Evolutionary conservation across 2,888 invertebrate species (phyloP), one percentile per base, ranked within the genome.

Genomic region (Sthenelais limicola): DNA sequence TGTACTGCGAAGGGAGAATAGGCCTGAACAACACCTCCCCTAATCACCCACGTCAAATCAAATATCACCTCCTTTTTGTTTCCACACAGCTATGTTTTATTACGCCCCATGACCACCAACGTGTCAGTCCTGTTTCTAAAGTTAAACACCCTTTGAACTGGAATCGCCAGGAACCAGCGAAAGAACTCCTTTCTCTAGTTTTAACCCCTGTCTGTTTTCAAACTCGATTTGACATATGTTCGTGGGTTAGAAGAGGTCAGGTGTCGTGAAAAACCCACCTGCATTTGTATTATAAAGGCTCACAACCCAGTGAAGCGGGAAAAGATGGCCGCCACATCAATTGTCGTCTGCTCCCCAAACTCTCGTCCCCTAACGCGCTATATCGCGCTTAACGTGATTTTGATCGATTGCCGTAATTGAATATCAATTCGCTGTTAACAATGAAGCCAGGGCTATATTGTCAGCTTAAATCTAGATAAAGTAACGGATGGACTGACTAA

Each of bases 381-480:
- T 54, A 28, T 54, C 54, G n/a, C 54, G 54, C 24, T 28, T 62
- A 62, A 62, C 62, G 62, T 62, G 62, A 62, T 62, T 62, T 62
- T 62, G 62, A 62, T 62, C 38, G 62, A 62, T 62, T 38, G 62
- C 38, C 24, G 62, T 62, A 62, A 62, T 62, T 62, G 62, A 62
- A 62, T 62, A 62, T 62, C 62, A 62, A 62, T 62, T 62, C 38
- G 35, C 62, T 15, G 62, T 28, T 1, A 24, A 62, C 62, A 62
- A 62, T 62, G 35, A 26, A 3, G 21, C 38, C 26, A 21, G 18
- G 38, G 35, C 62, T 38, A n/a, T 24, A 43, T 43, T 62, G 62
- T 62, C 62, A 43, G 35, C 43, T 62, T 62, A 62, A 62, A 62
- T 62, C 62, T 35, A 62, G 62, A 62, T 62, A 62, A 62, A 62